These are phyloP conservation scores for Laterallus jamaicensis DNA, from an alignment of 2,113 vertebrate species.

Conservation along the genomic window DNA sequence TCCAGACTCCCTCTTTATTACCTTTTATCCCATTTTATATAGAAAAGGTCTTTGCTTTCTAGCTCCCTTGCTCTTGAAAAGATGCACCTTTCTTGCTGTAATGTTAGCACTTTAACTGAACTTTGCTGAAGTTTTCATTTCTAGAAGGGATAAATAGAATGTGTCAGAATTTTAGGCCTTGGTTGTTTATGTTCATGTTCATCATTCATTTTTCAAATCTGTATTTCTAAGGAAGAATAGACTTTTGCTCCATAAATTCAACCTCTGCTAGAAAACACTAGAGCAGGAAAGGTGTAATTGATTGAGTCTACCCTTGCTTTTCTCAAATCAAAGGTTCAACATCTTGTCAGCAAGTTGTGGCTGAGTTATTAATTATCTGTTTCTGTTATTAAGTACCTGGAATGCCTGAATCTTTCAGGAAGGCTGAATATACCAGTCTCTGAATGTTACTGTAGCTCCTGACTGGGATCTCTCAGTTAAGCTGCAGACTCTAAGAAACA, in stretches of 20 bases:
- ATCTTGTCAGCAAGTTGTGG: slow-evolving; percentile 47
- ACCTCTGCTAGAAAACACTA: slow-evolving; percentile 6
- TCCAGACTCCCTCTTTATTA: not conserved
- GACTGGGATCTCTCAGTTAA: not conserved
- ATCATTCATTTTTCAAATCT: slow-evolving; percentile 40
- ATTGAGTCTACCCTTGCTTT: not conserved
- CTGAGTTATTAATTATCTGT: slow-evolving; percentile 52
- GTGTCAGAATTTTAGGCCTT: slow-evolving; percentile 46
- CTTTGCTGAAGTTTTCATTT: slow-evolving; percentile 46
- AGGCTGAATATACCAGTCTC: slow-evolving; percentile 44
- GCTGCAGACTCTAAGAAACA: not conserved
- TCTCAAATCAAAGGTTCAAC: slow-evolving; percentile 10
- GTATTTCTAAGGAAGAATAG: slow-evolving; percentile 33
- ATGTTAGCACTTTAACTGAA: slow-evolving; percentile 44
- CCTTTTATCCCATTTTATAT: not conserved
- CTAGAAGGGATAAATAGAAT: slow-evolving; percentile 31
- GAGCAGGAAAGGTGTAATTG: slow-evolving; percentile 29
- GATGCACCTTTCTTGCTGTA: not conserved
- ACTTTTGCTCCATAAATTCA: slow-evolving; percentile 46
- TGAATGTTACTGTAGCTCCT: not conserved
- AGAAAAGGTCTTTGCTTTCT: not conserved
- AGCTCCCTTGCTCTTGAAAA: not conserved
- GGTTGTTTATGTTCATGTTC: slow-evolving; percentile 3
- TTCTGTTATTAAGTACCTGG: slow-evolving; percentile 53
- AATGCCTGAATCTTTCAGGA: slow-evolving; percentile 46